Conservation (phyloP, 1,140 invertebrate species). For the Teleogryllus occipitalis region DNA sequence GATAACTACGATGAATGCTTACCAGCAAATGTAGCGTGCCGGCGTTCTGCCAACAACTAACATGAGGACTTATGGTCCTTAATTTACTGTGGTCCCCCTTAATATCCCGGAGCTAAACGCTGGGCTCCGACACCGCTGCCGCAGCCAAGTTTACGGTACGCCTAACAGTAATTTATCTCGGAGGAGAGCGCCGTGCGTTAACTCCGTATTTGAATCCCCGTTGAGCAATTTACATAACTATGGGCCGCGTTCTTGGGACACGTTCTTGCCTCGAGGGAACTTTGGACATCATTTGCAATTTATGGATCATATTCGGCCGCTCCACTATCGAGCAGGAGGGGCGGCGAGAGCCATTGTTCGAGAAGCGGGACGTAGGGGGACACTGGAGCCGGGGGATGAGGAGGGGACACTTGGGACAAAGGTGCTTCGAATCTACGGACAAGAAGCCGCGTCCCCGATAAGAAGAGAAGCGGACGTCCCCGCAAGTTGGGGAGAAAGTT, state of each 20-base stretch:
- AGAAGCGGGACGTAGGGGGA: background rate
- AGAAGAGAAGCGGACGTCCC: background rate
- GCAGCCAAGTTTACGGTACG: background rate
- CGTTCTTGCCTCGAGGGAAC: background rate
- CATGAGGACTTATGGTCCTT: no score
- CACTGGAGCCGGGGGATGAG: background rate
- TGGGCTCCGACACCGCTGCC: no score
- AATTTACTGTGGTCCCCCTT: no score
- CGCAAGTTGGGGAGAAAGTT: background rate
- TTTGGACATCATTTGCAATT: background rate
- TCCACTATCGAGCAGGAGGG: background rate
- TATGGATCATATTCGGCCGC: background rate
- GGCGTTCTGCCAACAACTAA: no score
- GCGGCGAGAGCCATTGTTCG: background rate
- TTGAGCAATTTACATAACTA: slow-evolving; percentile 1
- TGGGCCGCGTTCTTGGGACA: background rate
- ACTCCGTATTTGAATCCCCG: background rate
- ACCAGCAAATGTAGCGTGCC: no score
- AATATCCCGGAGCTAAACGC: no score
- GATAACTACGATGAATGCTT: no score
- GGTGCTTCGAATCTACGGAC: background rate
- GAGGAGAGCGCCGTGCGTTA: background rate
- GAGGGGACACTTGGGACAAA: background rate
- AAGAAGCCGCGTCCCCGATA: background rate
- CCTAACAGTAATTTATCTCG: background rate